Percentiles rank a stretch among this genome's conserved stretches.
Evolutionary conservation across 2,888 invertebrate genomes (phyloP).

Genomic region (Agrenia bidenticulata): DNA sequence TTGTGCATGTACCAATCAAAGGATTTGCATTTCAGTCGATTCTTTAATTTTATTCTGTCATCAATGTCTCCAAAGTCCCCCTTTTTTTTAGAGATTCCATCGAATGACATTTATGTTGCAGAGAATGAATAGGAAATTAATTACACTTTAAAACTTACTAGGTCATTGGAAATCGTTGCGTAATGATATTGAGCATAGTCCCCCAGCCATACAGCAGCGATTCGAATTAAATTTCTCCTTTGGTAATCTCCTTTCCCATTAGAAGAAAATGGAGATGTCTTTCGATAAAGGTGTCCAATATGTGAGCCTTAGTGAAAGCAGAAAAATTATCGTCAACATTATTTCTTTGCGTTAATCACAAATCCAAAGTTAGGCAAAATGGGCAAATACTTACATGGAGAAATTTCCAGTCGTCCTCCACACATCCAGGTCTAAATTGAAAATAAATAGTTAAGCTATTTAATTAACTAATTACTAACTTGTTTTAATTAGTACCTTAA

Average conservation of each 20-base stretch:
- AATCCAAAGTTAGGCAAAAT: too few relatives aligned
- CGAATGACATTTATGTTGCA: too few relatives aligned
- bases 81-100: too few relatives aligned
- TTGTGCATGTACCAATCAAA: slow-evolving; percentile 19
- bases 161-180: neutral
- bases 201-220: slow-evolving; percentile 23
- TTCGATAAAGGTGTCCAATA: slow-evolving; percentile 5
- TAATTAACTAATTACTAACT: neutral
- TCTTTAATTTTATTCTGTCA: neutral
- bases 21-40: slow-evolving; percentile 13
- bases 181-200: slow-evolving; percentile 19
- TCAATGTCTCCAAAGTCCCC: slow-evolving; percentile 13
- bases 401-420: slow-evolving; percentile 17
- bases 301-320: slow-evolving; percentile 7
- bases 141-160: neutral
- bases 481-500: too few relatives aligned
- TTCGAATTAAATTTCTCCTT: slow-evolving; percentile 17
- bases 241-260: neutral
- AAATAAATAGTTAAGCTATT: neutral
- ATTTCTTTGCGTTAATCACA: too few relatives aligned
- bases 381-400: neutral
- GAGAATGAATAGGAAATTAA: too few relatives aligned
- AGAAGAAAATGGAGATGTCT: neutral
- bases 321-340: too few relatives aligned
- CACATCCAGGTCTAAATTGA: slow-evolving; percentile 21